Conservation (phyloP, 2,888 invertebrate species). For the Eurois occulta region DNA sequence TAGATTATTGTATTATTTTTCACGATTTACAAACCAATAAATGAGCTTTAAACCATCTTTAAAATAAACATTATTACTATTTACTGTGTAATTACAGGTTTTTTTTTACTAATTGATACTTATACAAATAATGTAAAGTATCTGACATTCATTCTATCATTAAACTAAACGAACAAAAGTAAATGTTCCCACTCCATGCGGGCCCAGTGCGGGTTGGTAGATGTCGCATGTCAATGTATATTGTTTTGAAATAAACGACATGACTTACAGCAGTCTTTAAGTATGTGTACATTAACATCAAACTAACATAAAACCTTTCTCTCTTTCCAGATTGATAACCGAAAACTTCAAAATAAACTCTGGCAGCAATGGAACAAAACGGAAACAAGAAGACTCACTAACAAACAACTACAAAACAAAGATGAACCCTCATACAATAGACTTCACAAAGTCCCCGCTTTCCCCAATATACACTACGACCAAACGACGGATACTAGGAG, state of each 20-base stretch:
- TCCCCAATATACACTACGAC: slow-evolving; percentile 75
- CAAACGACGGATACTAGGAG: slow-evolving; percentile 83
- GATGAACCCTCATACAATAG: slow-evolving; percentile 84
- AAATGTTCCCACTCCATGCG: too few relatives aligned
- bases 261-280: too few relatives aligned
- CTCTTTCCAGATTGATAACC: slow-evolving; percentile 87
- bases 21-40: background rate
- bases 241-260: too few relatives aligned
- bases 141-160: too few relatives aligned
- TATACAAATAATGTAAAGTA: too few relatives aligned
- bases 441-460: slow-evolving; percentile 77
- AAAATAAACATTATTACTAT: background rate
- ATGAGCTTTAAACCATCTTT: background rate
- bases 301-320: slow-evolving; percentile 47
- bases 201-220: too few relatives aligned
- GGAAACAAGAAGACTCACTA: slow-evolving; percentile 83
- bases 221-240: too few relatives aligned
- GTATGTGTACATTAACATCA: too few relatives aligned
- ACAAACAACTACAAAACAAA: slow-evolving; percentile 82
- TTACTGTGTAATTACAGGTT: background rate
- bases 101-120: background rate
- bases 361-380: slow-evolving; percentile 84
- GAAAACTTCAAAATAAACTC: slow-evolving; percentile 90
- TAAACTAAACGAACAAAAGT: too few relatives aligned
- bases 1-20: background rate